Evolutionary conservation across 2,797 vertebrate genomes (phyloP).

Genomic region (Epinephelus coioides): DNA sequence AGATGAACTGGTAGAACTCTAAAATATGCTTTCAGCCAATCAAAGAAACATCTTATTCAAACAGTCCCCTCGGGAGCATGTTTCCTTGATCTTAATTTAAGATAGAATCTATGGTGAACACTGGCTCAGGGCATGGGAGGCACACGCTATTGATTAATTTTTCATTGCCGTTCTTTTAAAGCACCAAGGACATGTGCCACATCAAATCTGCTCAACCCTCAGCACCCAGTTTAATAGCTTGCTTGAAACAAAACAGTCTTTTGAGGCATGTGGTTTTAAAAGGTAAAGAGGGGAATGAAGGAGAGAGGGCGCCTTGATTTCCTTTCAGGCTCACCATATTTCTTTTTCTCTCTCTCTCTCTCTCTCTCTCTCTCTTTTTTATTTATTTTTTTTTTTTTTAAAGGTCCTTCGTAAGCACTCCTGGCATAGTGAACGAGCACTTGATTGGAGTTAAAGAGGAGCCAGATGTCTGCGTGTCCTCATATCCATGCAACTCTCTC

Average conservation of each 20-base stretch:
- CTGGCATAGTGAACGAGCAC: constrained; percentile 58
- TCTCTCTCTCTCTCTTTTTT: not conserved
- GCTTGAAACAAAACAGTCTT: constrained; percentile 80
- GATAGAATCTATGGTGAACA: constrained; percentile 75
- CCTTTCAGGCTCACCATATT: constrained; percentile 68
- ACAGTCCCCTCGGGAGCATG: constrained; percentile 56
- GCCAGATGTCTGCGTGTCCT: constrained; percentile 62
- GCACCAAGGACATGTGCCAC: constrained; percentile 84
- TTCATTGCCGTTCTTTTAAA: constrained; percentile 83
- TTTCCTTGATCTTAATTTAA: constrained; percentile 83
- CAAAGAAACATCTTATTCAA: constrained; percentile 71
- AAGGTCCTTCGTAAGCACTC: constrained; percentile 64
- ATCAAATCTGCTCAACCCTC: constrained; percentile 80
- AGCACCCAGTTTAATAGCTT: constrained; percentile 74
- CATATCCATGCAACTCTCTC: constrained; percentile 46
- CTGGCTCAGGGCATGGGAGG: constrained; percentile 69
- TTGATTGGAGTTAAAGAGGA: constrained; percentile 67
- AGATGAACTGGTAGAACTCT: constrained; percentile 49
- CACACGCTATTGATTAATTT: constrained; percentile 79
- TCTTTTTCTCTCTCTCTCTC: constrained; percentile 15
- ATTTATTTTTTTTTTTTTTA: constrained; percentile 17
- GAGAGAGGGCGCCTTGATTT: constrained; percentile 69
- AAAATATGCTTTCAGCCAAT: constrained; percentile 66
- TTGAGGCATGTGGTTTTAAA: constrained; percentile 70
- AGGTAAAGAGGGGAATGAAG: constrained; percentile 66